These are phyloP conservation scores for Lithophane leautieri DNA, from an alignment of 2,888 invertebrate genomes.

Conservation along the genomic window DNA sequence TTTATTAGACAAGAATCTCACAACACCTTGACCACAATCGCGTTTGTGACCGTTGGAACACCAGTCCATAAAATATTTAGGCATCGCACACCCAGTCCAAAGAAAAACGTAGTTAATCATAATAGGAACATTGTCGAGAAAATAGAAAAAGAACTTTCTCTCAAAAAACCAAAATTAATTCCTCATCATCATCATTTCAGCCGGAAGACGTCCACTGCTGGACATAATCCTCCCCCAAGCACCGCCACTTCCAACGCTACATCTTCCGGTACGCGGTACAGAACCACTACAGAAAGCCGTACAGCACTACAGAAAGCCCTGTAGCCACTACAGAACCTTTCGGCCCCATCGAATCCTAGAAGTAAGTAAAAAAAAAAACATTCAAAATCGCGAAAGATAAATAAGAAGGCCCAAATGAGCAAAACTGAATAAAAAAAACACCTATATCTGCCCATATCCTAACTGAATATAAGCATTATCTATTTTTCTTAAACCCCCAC, in stretches of 20 bases:
- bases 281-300: no score
- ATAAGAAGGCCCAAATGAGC: background rate
- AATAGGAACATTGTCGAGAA: no score
- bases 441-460: background rate
- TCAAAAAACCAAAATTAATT: background rate
- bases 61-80: background rate
- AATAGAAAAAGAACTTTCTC: background rate
- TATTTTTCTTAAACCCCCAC: constrained; percentile 52
- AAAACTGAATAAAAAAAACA: background rate
- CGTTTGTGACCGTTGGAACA: background rate
- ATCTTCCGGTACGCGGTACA: no score
- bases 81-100: background rate
- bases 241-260: no score
- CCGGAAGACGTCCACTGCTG: no score
- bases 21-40: background rate
- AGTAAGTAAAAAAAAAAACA: no score
- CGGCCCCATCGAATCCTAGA: no score
- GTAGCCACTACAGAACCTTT: no score
- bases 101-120: background rate
- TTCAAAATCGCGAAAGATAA: background rate
- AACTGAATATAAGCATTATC: background rate
- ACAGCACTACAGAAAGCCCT: no score
- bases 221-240: no score
- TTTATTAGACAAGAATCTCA: background rate
- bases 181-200: no score